Evolutionary conservation across 2,888 invertebrate species (phyloP), one percentile per base, ranked within the genome.

Genomic region (Leptarthrus brevirostris): DNA sequence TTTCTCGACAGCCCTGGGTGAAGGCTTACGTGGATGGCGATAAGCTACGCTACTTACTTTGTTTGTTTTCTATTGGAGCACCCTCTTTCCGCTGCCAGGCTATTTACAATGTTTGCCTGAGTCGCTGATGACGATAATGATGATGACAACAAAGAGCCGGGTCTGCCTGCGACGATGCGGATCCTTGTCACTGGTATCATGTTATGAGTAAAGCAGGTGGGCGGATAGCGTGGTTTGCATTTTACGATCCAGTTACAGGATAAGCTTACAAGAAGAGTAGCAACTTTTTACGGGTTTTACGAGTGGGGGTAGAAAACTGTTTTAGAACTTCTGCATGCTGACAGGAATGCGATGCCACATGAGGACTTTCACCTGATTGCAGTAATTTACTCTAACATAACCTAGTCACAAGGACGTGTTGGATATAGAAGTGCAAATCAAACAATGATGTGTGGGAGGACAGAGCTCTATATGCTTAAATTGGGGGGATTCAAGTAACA

Each of bases 71-170:
- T 61, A 18, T 30, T 6, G 44, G 3, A 4, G 18, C 61, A 61
- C 40, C 22, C 61, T 1, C 20, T 20, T 36, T 40, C 36, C 36
- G 4, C 61, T n/a, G 14, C 12, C 16, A 14, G 44, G n/a, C 12
- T 14, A 44, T 44, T 44, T 44, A 18, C 18, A 10, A 18, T 26
- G 36, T 34, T 58, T 58, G 36, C 40, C 36, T n/a, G 40, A 61
- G 40, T 61, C 61, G 18, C n/a, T 61, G 40, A 61, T 61, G 61
- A 61, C 61, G 61, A 36, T 40, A 36, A 61, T 61, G 61, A 61
- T 61, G 61, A 61, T 61, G 61, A 61, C 36, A 61, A 61, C 18
- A 61, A 61, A n/a, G 58, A 30, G 30, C 22, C 56, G 56, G 61
- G 30, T 61, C 34, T 40, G 20, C n/a, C n/a, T 12, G 20, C 58